Evolutionary conservation across 2,797 vertebrate genomes (phyloP).

Genomic region (Cossypha niveicapilla): DNA sequence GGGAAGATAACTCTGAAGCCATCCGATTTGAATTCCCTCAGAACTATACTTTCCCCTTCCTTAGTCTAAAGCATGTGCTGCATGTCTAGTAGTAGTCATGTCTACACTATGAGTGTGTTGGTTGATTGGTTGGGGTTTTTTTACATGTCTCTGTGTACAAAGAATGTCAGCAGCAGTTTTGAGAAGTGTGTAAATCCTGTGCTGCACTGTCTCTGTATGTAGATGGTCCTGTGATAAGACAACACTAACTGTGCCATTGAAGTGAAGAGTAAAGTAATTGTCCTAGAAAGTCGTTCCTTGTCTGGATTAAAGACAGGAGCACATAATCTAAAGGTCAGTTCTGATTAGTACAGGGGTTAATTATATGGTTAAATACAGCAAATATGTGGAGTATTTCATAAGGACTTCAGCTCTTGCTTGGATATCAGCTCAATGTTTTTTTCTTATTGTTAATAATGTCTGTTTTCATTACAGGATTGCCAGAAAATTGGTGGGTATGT

Average conservation of each 20-base stretch:
- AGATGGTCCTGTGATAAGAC: background rate
- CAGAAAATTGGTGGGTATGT: background rate
- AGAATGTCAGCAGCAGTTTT: background rate
- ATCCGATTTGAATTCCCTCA: background rate
- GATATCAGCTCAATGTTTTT: background rate
- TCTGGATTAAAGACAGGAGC: background rate
- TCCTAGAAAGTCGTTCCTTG: background rate
- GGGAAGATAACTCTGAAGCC: background rate
- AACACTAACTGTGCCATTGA: background rate
- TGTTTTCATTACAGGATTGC: background rate
- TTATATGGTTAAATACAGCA: background rate
- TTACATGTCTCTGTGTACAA: background rate
- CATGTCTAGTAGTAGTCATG: background rate
- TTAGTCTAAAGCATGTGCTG: background rate
- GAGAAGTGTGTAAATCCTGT: background rate
- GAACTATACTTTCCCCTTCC: accelerated
- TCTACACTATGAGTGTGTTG: accelerated
- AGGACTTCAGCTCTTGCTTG: background rate
- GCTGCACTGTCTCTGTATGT: background rate
- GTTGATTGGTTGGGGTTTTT: background rate
- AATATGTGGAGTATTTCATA: background rate
- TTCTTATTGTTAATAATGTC: background rate
- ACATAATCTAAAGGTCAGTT: background rate
- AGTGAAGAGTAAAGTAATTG: background rate
- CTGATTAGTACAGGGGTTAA: background rate